These are phyloP conservation scores for Drosophila arawakana DNA, from an alignment of 1,140 invertebrate genomes.

Conservation along the genomic window DNA sequence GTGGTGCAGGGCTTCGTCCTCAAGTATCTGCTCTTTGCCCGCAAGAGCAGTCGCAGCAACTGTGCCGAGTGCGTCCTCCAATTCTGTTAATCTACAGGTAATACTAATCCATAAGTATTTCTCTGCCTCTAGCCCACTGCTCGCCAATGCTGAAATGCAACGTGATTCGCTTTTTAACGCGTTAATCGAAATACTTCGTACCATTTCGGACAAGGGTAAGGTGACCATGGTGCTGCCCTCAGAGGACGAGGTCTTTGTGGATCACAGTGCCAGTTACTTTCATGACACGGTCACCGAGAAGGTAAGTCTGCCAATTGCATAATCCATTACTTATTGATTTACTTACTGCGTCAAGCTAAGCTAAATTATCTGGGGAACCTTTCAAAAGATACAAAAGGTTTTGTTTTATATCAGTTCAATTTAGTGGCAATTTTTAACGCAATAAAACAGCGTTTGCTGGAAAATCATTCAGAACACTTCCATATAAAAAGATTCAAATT, in stretches of 20 bases:
- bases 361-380: too few relatives aligned
- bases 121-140: constrained; percentile 86
- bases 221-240: constrained; percentile 89
- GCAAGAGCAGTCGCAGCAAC: constrained; percentile 56
- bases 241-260: constrained; percentile 87
- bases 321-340: constrained; percentile 38
- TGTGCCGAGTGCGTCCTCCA: constrained; percentile 57
- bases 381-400: too few relatives aligned
- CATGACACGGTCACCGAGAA: constrained; percentile 92
- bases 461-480: too few relatives aligned
- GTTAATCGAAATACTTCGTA: constrained; percentile 91
- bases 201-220: constrained; percentile 87
- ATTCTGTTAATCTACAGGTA: too few relatives aligned
- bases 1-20: constrained; percentile 88
- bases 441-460: too few relatives aligned
- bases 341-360: not conserved
- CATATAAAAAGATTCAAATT: not conserved
- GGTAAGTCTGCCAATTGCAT: constrained; percentile 81
- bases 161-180: constrained; percentile 89
- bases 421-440: too few relatives aligned
- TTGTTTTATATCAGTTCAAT: too few relatives aligned
- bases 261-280: constrained; percentile 89
- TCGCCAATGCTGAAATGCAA: constrained; percentile 89
- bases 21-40: constrained; percentile 88
- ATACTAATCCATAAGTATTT: constrained; percentile 15